phyloP scores from a whole-genome alignment of 2,888 invertebrate species.

The Erpobdella octoculata region DNA sequence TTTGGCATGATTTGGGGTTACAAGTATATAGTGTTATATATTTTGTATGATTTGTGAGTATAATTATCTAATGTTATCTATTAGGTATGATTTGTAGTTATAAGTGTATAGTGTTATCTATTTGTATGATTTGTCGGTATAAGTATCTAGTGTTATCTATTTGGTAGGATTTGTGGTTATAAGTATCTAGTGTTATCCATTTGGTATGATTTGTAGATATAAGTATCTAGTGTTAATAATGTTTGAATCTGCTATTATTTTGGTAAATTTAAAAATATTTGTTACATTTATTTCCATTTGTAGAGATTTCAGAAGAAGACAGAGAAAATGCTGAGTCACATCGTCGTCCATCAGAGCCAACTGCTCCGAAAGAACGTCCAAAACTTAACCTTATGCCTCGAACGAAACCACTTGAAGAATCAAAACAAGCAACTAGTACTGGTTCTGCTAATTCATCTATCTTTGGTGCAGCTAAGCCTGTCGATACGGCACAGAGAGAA shows the following conservation, averaged over 20 bases:
- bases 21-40: too few species aligned
- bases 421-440: slow-evolving; percentile 21
- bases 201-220: not conserved
- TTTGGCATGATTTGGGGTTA: too few species aligned
- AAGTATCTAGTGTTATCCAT: not conserved
- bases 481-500: slow-evolving; percentile 82
- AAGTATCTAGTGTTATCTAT: too few species aligned
- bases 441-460: slow-evolving; percentile 65
- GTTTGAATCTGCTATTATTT: not conserved
- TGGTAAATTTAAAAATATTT: not conserved
- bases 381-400: slow-evolving; percentile 73
- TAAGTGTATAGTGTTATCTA: too few species aligned
- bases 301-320: not conserved
- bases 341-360: not conserved
- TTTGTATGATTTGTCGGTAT: too few species aligned
- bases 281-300: not conserved
- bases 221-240: not conserved
- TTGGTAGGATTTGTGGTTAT: too few species aligned
- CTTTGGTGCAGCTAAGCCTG: slow-evolving; percentile 89
- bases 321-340: not conserved
- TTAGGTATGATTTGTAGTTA: too few species aligned
- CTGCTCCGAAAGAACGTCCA: slow-evolving; percentile 59
- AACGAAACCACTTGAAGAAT: slow-evolving; percentile 63
- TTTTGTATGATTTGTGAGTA: too few species aligned
- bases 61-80: too few species aligned